Evolutionary conservation across 2,797 vertebrate genomes (phyloP).

Genomic region (Pipistrellus pygmaeus): DNA sequence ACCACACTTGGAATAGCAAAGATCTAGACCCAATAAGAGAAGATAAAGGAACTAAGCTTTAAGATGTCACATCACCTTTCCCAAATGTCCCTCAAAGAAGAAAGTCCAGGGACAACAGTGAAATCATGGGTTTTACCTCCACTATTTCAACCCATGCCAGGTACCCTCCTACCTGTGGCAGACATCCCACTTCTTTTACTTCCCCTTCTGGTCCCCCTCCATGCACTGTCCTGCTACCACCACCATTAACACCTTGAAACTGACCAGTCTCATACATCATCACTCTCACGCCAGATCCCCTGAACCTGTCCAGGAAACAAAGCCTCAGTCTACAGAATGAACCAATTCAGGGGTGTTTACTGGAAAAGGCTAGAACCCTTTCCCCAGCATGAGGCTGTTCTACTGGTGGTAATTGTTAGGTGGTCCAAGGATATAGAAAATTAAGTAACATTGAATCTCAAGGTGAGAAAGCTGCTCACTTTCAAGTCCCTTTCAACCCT

Average conservation of each 20-base stretch:
- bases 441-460: conserved; percentile 29
- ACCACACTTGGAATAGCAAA: background rate
- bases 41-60: background rate
- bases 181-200: background rate
- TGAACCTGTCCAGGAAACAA: background rate
- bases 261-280: background rate
- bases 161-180: background rate
- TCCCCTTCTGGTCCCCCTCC: background rate
- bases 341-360: background rate
- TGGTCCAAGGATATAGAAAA: background rate
- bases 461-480: background rate
- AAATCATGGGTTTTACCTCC: background rate
- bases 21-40: background rate
- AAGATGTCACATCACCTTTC: background rate
- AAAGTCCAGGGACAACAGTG: background rate
- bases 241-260: background rate
- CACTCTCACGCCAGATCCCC: background rate
- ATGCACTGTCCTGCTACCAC: background rate
- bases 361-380: background rate
- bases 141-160: background rate
- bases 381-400: background rate
- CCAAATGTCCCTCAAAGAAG: background rate
- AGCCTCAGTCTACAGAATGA: background rate
- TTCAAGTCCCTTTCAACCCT: conserved; percentile 9
- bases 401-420: background rate